These are phyloP conservation scores for Melanocharis versteri DNA, from an alignment of 2,113 vertebrate species.

Conservation along the genomic window DNA sequence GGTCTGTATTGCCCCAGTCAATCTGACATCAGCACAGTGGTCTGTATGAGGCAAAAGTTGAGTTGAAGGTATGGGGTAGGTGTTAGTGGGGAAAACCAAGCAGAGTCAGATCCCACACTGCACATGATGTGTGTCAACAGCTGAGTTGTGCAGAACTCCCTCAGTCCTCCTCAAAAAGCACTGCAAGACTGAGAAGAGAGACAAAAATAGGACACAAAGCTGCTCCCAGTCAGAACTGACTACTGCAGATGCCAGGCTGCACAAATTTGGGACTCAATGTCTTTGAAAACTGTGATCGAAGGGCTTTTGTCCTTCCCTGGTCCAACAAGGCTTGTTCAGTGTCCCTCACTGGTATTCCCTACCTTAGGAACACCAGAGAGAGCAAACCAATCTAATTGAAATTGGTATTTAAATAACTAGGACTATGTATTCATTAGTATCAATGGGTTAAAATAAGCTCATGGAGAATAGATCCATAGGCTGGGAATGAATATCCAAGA, in stretches of 20 bases:
- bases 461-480: neutral
- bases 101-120: neutral
- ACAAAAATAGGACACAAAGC: neutral
- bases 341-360: neutral
- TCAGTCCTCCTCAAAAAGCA: neutral
- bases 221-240: neutral
- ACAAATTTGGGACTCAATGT: neutral
- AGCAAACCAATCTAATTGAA: neutral
- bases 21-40: neutral
- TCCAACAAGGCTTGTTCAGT: neutral
- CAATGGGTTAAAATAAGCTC: neutral
- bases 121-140: neutral
- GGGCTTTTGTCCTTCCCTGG: neutral
- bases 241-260: constrained; percentile 1
- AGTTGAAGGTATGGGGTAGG: neutral
- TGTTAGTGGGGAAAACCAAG: neutral
- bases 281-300: neutral
- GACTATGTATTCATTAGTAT: neutral
- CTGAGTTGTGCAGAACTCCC: neutral
- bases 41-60: neutral
- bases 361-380: neutral
- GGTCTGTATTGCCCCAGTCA: neutral
- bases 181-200: neutral
- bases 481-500: neutral
- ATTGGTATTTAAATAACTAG: neutral